These are phyloP conservation scores for Glyphotaelius pellucidus DNA, from an alignment of 2,888 invertebrate genomes.

Conservation along the genomic window DNA sequence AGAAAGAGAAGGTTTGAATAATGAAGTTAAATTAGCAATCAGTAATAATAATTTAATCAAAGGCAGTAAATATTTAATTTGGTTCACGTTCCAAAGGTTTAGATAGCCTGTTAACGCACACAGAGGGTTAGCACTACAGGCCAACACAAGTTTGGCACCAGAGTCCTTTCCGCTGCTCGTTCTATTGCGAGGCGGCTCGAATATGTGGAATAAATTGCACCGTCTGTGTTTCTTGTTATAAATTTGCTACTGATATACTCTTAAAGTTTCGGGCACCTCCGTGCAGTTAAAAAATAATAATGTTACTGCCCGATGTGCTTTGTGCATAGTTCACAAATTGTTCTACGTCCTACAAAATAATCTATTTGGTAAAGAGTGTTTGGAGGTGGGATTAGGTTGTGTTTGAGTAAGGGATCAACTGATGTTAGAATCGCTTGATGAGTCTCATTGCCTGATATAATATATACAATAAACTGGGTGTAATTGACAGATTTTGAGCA, in stretches of 20 bases:
- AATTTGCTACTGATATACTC: background rate
- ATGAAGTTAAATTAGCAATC: too few relatives aligned
- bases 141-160: background rate
- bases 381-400: background rate
- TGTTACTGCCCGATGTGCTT: background rate
- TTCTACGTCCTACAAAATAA: background rate
- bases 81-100: background rate
- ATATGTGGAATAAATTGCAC: slow-evolving; percentile 2
- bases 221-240: background rate
- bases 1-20: too few relatives aligned
- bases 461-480: too few relatives aligned
- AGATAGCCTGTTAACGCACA: background rate
- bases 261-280: background rate
- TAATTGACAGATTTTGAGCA: too few relatives aligned
- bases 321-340: background rate
- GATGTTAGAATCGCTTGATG: too few relatives aligned
- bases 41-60: too few relatives aligned
- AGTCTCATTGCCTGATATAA: too few relatives aligned
- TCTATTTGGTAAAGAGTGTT: background rate
- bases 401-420: background rate
- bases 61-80: background rate
- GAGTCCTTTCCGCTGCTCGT: background rate
- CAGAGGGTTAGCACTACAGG: background rate
- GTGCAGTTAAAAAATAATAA: background rate
- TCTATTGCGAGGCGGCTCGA: background rate